Base-by-base conservation (phyloP, 2,888 invertebrate genomes). In the Lasioglossum leucozonium region DNA sequence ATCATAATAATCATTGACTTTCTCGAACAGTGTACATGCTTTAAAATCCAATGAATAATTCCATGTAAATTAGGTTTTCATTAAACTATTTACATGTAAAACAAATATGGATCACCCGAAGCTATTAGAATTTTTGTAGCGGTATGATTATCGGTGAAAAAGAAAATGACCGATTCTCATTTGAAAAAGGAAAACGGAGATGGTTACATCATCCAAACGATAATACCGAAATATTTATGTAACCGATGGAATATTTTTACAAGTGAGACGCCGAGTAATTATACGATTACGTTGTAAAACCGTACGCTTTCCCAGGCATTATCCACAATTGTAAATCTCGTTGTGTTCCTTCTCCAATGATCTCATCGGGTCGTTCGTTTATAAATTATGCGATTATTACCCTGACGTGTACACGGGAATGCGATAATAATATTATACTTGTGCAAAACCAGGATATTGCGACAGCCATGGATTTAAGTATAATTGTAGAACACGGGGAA, bases 361-460 rank as follows among this genome's bases (percentile, higher is more conserved):
- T 51, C 51, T 30, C 42, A 11, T 75, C 42, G 0, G 26, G 18
- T 30, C 5, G 16, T 73, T 37, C n/a, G 73, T 18, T 42, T 44
- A 22, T 42, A 65, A 65, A 75, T 44, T 62, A 30, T 44, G 18
- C 75, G 30, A n/a, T 74, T 55, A 58, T 26, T 58, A 26, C 10
- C 16, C 40, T 30, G 10, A 42, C 62, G 30, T 44, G 22, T 44
- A 55, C 18, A 11, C 30, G 42, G 62, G 30, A 62, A 62, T 62
- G 11, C 34, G n/a, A 55, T 34, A 11, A 55, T 34, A 11, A 73
- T 42, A 62, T 42, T 62, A 18, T 55, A 44, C 18, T 22, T 30
- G 22, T 42, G 18, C 11, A 37, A n/a, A 78, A 62, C 13, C 10
- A 8, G 67, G 26, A n/a, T 13, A 44, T 80, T 58, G 26, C 55